A percentile compares a stretch with the other conserved stretches of the same genome.
These are phyloP conservation scores for Odontamblyopus rebecca DNA, from an alignment of 2,797 vertebrate species.

Conservation along the genomic window DNA sequence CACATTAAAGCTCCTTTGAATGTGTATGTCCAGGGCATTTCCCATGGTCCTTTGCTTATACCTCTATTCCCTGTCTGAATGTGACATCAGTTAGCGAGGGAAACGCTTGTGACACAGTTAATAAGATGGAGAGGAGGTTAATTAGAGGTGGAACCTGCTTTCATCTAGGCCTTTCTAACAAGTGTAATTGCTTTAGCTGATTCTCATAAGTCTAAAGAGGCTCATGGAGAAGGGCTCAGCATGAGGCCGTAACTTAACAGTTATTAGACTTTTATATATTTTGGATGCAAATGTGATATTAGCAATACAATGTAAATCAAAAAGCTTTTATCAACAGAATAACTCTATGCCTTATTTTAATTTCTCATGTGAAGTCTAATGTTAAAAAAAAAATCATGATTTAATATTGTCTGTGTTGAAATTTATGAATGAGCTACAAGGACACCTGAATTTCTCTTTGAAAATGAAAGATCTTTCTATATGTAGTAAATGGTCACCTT, in stretches of 20 bases:
- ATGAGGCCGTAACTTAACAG: background rate
- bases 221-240: background rate
- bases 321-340: no score
- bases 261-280: background rate
- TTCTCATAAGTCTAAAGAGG: slow-evolving; percentile 27
- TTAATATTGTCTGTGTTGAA: no score
- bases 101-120: slow-evolving; percentile 11
- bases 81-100: background rate
- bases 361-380: no score
- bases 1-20: background rate
- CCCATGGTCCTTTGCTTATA: background rate
- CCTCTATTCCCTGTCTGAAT: slow-evolving; percentile 16
- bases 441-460: no score
- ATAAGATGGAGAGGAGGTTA: slow-evolving; percentile 42
- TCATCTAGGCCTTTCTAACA: slow-evolving; percentile 19
- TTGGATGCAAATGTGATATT: background rate
- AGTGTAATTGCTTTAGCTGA: slow-evolving; percentile 24
- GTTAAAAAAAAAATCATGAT: no score
- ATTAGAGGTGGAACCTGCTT: slow-evolving; percentile 41
- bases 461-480: no score
- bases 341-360: no score
- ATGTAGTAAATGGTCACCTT: no score
- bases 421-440: no score
- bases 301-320: background rate
- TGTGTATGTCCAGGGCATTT: background rate